These are phyloP conservation scores for Porphyrio hochstetteri DNA, from an alignment of 2,113 vertebrate species.

Conservation along the genomic window DNA sequence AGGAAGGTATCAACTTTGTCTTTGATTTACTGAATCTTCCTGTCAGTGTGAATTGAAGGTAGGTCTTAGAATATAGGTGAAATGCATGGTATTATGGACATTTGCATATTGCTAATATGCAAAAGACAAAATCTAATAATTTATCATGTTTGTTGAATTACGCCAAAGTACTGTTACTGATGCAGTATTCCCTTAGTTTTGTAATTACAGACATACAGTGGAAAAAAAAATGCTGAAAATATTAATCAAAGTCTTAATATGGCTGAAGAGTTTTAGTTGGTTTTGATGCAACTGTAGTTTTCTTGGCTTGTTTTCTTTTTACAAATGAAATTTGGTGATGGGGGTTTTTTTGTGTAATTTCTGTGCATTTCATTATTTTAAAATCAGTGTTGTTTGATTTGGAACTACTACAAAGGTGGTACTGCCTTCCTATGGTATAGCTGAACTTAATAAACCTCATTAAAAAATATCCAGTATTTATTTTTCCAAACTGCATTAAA, in stretches of 20 bases:
- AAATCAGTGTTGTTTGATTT: neutral
- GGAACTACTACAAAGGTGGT: neutral
- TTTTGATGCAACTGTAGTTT: neutral
- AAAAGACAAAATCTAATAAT: neutral
- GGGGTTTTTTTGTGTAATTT: neutral
- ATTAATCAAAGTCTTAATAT: neutral
- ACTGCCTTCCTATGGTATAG: neutral
- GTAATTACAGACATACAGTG: neutral
- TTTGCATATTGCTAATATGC: neutral
- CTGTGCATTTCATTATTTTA: neutral
- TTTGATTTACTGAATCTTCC: neutral
- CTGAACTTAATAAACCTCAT: neutral
- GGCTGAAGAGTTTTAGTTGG: neutral
- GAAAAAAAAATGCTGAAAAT: neutral
- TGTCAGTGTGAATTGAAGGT: neutral
- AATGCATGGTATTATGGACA: neutral
- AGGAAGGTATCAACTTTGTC: neutral
- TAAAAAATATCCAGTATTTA: neutral
- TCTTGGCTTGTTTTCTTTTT: neutral
- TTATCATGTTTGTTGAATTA: neutral
- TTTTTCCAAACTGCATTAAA: neutral
- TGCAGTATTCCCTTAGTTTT: neutral
- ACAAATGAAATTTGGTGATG: too few relatives aligned
- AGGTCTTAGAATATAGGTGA: neutral
- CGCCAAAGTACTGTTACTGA: neutral